A percentile compares a stretch with the other conserved stretches of the same genome.
These are phyloP conservation scores for Drosophila lacicola DNA, from an alignment of 2,888 invertebrate genomes.

Conservation along the genomic window DNA sequence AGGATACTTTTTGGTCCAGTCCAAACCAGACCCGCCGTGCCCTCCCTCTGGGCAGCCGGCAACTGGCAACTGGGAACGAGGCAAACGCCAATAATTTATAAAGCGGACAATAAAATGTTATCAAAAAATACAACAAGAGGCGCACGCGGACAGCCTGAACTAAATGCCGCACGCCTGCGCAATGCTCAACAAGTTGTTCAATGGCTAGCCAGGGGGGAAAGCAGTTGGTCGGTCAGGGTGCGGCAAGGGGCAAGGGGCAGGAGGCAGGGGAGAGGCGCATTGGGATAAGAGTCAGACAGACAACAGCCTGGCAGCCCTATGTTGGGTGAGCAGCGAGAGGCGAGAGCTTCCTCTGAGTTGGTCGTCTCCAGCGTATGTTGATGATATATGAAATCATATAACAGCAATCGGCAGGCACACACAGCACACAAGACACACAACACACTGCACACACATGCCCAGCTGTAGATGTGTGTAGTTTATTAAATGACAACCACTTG, in stretches of 20 bases:
- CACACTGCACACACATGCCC: conserved; percentile 23
- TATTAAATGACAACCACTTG: conserved; percentile 78
- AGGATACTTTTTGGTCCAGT: conserved; percentile 74
- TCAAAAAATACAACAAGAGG: conserved; percentile 68
- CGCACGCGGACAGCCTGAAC: conserved; percentile 77
- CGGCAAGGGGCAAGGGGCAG: background rate
- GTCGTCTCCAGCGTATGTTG: conserved; percentile 49
- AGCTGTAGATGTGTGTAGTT: conserved; percentile 66
- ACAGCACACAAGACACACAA: conserved; percentile 30
- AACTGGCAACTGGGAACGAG: conserved; percentile 5
- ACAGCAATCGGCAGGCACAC: conserved; percentile 71
- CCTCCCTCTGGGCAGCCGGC: background rate
- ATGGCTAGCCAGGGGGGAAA: too few relatives aligned
- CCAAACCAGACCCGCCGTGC: background rate
- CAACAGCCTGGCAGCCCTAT: conserved; percentile 13
- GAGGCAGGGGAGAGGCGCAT: background rate
- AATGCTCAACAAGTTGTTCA: conserved; percentile 66
- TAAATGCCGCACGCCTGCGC: conserved; percentile 81
- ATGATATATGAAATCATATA: conserved; percentile 82
- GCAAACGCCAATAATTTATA: conserved; percentile 80
- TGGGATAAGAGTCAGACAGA: background rate
- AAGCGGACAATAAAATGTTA: conserved; percentile 81
- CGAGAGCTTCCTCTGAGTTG: conserved; percentile 20
- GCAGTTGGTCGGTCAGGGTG: background rate
- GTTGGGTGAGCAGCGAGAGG: background rate